A percentile compares a stretch with the other conserved stretches of the same genome.
Conservation (phyloP, 2,113 vertebrate genomes). For the Cathartes aura region DNA sequence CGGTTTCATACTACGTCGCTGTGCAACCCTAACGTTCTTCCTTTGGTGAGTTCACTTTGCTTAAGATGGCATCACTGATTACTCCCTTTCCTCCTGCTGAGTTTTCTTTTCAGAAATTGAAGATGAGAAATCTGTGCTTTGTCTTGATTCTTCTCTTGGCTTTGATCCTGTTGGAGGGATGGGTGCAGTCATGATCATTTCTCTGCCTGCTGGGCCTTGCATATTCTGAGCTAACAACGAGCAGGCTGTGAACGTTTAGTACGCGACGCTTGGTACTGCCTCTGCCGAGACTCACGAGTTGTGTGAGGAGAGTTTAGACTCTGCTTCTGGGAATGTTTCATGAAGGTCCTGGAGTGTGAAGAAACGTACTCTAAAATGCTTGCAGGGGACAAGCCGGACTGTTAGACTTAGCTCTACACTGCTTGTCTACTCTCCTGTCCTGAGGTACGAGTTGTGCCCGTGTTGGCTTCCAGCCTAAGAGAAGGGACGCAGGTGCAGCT, state of each 20-base stretch:
- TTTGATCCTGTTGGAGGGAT: not conserved
- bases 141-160: not conserved
- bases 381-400: not conserved
- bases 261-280: not conserved
- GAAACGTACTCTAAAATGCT: not conserved
- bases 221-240: not conserved
- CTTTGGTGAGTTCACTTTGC: not conserved
- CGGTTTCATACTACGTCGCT: not conserved
- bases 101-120: not conserved
- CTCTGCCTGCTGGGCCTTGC: not conserved
- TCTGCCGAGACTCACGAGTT: not conserved
- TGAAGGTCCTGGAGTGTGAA: not conserved
- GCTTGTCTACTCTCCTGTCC: not conserved
- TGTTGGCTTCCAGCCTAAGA: not conserved
- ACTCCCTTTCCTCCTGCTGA: not conserved
- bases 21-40: not conserved
- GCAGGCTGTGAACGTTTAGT: fast-evolving
- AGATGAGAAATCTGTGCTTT: not conserved
- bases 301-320: not conserved
- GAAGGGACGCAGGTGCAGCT: not conserved
- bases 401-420: not conserved
- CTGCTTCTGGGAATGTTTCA: not conserved
- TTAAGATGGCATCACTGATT: not conserved
- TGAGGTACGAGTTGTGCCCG: not conserved
- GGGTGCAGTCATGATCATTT: fast-evolving